A percentile compares a stretch with the other conserved stretches of the same genome.
Conservation (phyloP, 2,797 vertebrate genomes). For the Merluccius polli region DNA sequence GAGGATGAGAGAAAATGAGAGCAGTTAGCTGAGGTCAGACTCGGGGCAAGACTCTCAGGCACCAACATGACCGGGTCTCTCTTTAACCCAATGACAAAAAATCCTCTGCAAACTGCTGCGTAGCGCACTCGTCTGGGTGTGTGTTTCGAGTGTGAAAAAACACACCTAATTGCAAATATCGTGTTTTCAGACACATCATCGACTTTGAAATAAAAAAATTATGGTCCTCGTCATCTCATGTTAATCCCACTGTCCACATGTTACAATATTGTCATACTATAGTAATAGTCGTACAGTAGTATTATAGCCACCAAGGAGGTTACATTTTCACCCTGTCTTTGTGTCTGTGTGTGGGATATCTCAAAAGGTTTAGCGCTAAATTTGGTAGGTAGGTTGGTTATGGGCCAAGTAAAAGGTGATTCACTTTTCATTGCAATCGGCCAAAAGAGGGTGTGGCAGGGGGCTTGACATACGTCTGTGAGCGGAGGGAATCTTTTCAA, state of each 20-base stretch:
- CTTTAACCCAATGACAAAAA: background rate
- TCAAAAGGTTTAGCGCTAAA: background rate
- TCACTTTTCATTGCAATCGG: too few species aligned
- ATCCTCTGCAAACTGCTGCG: background rate
- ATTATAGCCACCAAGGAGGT: too few species aligned
- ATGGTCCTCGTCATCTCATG: too few species aligned
- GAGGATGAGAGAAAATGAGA: background rate
- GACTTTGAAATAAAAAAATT: background rate
- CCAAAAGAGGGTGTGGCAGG: too few species aligned
- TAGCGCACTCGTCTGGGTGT: background rate
- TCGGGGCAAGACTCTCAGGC: background rate
- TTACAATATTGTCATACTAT: too few species aligned
- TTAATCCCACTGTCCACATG: too few species aligned
- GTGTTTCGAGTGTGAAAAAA: background rate
- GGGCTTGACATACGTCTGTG: too few species aligned
- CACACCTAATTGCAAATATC: background rate
- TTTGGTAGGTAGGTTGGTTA: background rate
- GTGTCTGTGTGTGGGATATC: background rate
- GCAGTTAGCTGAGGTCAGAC: background rate
- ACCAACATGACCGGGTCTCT: background rate
- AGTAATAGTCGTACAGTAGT: too few species aligned
- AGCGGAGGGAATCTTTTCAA: too few species aligned
- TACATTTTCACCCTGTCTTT: background rate
- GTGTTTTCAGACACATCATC: background rate
- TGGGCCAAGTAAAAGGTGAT: too few species aligned